Evolutionary conservation across 2,113 vertebrate genomes (phyloP), one percentile per base, ranked within the genome.

Genomic region (Austrofundulus limnaeus): DNA sequence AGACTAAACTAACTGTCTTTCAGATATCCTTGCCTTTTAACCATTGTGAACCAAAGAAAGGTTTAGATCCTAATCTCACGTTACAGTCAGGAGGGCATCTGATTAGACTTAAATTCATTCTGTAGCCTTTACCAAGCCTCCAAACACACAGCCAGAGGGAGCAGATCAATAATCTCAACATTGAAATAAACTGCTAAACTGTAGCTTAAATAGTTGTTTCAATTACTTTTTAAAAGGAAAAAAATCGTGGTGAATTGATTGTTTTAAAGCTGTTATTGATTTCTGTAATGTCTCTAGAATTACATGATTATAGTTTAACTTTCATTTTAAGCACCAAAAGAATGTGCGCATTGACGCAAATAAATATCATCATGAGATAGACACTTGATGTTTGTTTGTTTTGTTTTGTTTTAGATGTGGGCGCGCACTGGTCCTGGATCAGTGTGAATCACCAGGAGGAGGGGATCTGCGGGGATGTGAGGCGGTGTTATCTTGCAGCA

Each of bases 361-460:
- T n/a, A 28, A 28, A 28, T 41, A 6, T 6, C 5, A 41, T 24
- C 15, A 14, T 2, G 14, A 28, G 4, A 12, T 13, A 2, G 19
- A 12, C 4, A 49, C 19, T n/a, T 16, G 43, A 16, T 46, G 17
- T 52, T n/a, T 20, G 11, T 14, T 16, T 12, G 15, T 28, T 28
- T 28, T 28, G 3, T 4, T 28, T 28, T 28, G 7, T 28, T 28
- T 28, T 28, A 34, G n/a, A 56, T 14, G 39, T 38, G 43, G 84
- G 69, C 2, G 77, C 60, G 62, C 45, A 47, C 62, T 52, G 49
- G 53, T 81, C 66, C 46, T 61, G 62, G 67, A 67, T 81, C 65
- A 46, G 80, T 46, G 76, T 41, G 54, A 38, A 19, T 70, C 34
- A 53, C 54, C 15, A 41, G 58, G n/a, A 79, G 82, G 84, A 75